Base-by-base conservation (phyloP, 2,797 vertebrate genomes). In the Gastrophryne carolinensis region DNA sequence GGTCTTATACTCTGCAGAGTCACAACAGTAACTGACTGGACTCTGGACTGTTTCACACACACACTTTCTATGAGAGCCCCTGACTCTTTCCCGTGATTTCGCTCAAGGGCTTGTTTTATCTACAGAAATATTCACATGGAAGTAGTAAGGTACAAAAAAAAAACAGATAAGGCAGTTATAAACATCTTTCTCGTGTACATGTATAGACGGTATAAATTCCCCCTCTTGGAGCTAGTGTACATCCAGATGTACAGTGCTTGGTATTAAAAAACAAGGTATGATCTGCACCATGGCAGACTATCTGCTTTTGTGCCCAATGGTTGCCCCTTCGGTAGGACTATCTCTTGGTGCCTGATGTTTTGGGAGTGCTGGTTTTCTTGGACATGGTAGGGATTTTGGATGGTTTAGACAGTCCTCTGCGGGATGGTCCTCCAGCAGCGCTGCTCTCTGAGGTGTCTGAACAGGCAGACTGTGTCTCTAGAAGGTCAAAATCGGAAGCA, bases 321-420 rank as follows among this genome's bases (percentile, higher is more conserved):
- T 47, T 47, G n/a, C n/a, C 35, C 5, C 12, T 54, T 32, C 30
- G 26, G 27, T 11, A 53, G 65, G 60, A 89, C 90, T 94, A 99
- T 88, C 97, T 97, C 79, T 95, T 98, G 0, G 90, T 84, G 10
- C 87, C 87, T 0, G 92, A 86, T 6, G 93, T 93, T 88, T 97
- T 99, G 6, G 93, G 88, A 15, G 95, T 94, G 81, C 95, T 92
- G 67, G 88, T 32, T 84, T 98, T 98, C 89, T 98, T 98, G 68
- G 95, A 95, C 85, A 98, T 98, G 81, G 94, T 98, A 35, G 97
- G 96, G 83, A 98, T 98, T 87, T 98, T 98, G 82, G 97, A 98
- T 74, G 96, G 96, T 8, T 91, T 92, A 70, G 91, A 92, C 27
- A 84, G 35, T 3, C 83, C 87, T 1, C 88, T 85, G 2, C 96